These are phyloP conservation scores for Calliopum simillimum DNA, from an alignment of 2,888 invertebrate species.

Conservation along the genomic window DNA sequence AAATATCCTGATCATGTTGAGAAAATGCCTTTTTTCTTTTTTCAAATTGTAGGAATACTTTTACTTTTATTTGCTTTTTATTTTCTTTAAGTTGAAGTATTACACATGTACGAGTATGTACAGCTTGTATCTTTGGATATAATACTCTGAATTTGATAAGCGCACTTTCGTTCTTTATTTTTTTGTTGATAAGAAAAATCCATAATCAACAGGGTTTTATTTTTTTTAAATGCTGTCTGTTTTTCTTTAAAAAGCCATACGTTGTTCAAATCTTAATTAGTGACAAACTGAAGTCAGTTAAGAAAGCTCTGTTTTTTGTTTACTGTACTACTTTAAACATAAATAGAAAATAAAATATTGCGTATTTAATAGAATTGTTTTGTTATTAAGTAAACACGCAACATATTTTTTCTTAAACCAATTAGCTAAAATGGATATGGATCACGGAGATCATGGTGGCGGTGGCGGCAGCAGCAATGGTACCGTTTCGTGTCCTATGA, in stretches of 20 bases:
- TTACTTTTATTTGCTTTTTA: too few relatives aligned
- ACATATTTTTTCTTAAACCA: background rate
- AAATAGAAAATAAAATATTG: background rate
- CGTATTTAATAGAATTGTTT: background rate
- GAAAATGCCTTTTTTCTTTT: too few relatives aligned
- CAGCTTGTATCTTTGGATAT: too few relatives aligned
- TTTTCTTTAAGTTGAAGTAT: too few relatives aligned
- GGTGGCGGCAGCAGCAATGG: slow-evolving; percentile 21
- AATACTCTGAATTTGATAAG: slow-evolving; percentile 18
- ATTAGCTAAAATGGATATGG: slow-evolving; percentile 48
- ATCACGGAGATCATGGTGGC: slow-evolving; percentile 48
- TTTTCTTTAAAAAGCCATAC: slow-evolving; percentile 39
- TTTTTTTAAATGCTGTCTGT: slow-evolving; percentile 5
- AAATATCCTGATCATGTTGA: too few relatives aligned
- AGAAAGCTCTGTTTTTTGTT: slow-evolving; percentile 41
- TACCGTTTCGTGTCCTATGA: slow-evolving; percentile 59
- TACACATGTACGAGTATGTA: too few relatives aligned
- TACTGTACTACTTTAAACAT: background rate
- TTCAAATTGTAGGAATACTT: too few relatives aligned
- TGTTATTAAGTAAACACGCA: background rate
- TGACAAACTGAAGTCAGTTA: slow-evolving; percentile 49
- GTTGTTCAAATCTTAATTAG: slow-evolving; percentile 35
- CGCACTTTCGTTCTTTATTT: slow-evolving; percentile 22
- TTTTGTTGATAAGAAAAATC: slow-evolving; percentile 29
- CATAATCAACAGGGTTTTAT: background rate